Conservation (phyloP, 2,113 vertebrate genomes). For the Leucosticte australis region DNA sequence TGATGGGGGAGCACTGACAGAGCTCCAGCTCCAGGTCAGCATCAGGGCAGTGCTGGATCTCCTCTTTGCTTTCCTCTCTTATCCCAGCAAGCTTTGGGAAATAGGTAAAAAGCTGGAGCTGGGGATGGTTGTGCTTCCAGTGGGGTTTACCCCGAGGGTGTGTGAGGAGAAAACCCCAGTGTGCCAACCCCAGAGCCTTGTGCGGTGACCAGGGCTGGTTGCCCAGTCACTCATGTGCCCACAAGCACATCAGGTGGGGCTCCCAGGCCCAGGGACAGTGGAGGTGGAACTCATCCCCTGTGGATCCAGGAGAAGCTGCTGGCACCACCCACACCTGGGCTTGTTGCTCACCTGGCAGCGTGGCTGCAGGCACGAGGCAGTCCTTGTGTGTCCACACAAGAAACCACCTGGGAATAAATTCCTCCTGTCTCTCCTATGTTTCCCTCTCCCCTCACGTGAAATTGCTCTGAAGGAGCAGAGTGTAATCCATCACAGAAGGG, state of each 20-base stretch:
- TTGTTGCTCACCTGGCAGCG: background rate
- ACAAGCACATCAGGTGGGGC: background rate
- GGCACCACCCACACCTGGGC: background rate
- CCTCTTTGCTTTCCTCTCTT: background rate
- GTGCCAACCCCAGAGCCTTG: background rate
- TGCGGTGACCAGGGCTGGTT: background rate
- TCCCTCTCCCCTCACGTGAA: background rate
- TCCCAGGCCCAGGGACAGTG: background rate
- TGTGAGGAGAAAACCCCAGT: background rate
- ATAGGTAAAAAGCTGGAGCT: background rate
- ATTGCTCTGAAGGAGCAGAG: background rate
- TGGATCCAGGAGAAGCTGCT: background rate
- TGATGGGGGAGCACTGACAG: background rate
- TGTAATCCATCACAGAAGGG: background rate
- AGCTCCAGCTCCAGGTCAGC: background rate
- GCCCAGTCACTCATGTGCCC: background rate
- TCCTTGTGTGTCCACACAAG: background rate
- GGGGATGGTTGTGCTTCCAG: background rate
- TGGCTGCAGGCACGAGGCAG: background rate
- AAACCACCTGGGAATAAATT: background rate
- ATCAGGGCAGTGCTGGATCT: background rate
- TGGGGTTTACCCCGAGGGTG: background rate
- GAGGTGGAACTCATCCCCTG: background rate
- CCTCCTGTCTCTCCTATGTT: accelerated
- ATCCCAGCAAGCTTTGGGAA: background rate